A percentile compares a stretch with the other conserved stretches of the same genome.
phyloP scores from a whole-genome alignment of 2,888 invertebrate genomes.

The Drosophila algonquin region DNA sequence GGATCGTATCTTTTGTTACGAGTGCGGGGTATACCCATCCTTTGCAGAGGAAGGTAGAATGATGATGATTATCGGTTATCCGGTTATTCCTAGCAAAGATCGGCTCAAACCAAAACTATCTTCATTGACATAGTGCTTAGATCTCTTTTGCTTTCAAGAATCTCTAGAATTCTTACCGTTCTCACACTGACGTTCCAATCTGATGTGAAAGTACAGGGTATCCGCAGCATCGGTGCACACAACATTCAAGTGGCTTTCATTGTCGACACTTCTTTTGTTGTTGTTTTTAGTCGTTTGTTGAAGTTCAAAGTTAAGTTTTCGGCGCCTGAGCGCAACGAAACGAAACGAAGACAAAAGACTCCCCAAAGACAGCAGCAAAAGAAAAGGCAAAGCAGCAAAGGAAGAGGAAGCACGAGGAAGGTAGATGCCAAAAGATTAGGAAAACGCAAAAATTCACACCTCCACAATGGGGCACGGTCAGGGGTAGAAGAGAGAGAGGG shows the following conservation, averaged over 20 bases:
- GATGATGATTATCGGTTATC: no score
- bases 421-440: constrained; percentile 68
- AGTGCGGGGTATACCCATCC: not conserved
- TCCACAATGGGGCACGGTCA: constrained; percentile 16
- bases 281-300: constrained; percentile 48
- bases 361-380: not conserved
- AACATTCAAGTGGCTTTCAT: not conserved
- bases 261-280: constrained; percentile 25
- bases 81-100: no score
- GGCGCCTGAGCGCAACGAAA: constrained; percentile 53
- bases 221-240: not conserved
- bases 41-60: not conserved
- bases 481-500: not conserved
- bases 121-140: not conserved
- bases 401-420: constrained; percentile 64
- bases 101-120: not conserved
- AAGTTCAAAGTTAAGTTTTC: constrained; percentile 73
- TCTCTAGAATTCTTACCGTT: not conserved
- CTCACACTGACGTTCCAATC: not conserved
- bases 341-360: constrained; percentile 25
- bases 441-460: constrained; percentile 73
- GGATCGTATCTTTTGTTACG: constrained; percentile 11
- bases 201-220: not conserved
- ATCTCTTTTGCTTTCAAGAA: not conserved
- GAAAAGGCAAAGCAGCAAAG: constrained; percentile 1